Evolutionary conservation across 1,140 invertebrate species (phyloP), one percentile per base, ranked within the genome.

Genomic region (Phocides pigmalion): DNA sequence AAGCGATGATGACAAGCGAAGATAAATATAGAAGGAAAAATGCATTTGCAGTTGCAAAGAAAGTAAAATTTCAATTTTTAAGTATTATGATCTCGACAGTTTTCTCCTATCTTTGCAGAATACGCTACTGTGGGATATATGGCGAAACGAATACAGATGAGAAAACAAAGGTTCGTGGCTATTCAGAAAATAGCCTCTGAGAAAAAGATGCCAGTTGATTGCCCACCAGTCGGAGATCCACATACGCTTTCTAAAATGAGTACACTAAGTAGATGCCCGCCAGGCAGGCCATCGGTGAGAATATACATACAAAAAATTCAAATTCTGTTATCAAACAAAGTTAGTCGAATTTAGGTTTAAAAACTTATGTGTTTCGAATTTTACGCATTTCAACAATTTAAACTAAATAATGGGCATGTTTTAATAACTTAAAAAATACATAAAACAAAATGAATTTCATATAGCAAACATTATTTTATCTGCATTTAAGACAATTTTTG

Each of bases 101-200:
- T n/a, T 61, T 81, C 70, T 82, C 64, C 56, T 74, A 68, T 89
- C 74, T 78, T 92, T 93, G 42, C 94, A 98, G 97, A 98, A 93
- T 98, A 98, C 89, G 97, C 97, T 59, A 97, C 97, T 41, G 97
- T 98, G 67, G 97, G 97, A 66, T 98, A 98, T 92, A 97, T 98
- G 96, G 97, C 97, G 58, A 98, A 98, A 93, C 94, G 97, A 90
- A 98, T 98, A 92, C 97, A 98, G 91, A 98, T 98, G 97, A 93
- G 97, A 79, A 98, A 98, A 92, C 97, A 97, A 91, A 94, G 97
- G 74, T 97, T 97, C 92, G 92, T 97, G 84, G 95, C 96, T 12
- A 95, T 97, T 70, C 96, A 98, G 87, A 98, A 98, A 92, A 96
- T 98, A 84, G 96, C 96, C 58, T 96, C 97, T 72, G 96, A 98